A percentile compares a stretch with the other conserved stretches of the same genome.
These are phyloP conservation scores for Sinocyclocheilus anophthalmus DNA, from an alignment of 2,113 vertebrate genomes.

Conservation along the genomic window DNA sequence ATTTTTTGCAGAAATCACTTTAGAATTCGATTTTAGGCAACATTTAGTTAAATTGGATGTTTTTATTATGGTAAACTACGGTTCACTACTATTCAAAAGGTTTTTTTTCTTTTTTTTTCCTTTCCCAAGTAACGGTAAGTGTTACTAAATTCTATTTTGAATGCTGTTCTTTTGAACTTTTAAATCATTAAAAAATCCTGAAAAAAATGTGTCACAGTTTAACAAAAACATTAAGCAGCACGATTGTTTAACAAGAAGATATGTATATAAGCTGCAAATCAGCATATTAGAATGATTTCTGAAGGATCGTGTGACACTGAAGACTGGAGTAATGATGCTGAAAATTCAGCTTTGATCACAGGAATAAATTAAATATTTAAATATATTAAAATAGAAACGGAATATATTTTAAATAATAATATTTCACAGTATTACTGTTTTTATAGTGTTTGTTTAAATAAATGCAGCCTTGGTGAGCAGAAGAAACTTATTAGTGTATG, in stretches of 20 bases:
- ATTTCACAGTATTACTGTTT: neutral
- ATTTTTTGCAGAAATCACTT: neutral
- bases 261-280: neutral
- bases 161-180: neutral
- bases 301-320: neutral
- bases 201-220: neutral
- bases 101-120: neutral
- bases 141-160: neutral
- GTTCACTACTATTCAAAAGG: neutral
- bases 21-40: neutral
- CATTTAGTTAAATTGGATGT: neutral
- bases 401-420: neutral
- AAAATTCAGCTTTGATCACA: neutral
- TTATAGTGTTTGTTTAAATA: neutral
- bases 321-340: neutral
- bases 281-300: too few species aligned
- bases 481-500: neutral
- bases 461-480: neutral
- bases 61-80: neutral
- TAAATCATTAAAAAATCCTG: neutral
- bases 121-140: neutral
- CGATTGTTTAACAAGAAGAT: neutral
- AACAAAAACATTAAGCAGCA: neutral
- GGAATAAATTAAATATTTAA: too few species aligned
- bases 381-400: neutral